Base-by-base conservation (phyloP, 2,797 vertebrate species). In the Chromis chromis region DNA sequence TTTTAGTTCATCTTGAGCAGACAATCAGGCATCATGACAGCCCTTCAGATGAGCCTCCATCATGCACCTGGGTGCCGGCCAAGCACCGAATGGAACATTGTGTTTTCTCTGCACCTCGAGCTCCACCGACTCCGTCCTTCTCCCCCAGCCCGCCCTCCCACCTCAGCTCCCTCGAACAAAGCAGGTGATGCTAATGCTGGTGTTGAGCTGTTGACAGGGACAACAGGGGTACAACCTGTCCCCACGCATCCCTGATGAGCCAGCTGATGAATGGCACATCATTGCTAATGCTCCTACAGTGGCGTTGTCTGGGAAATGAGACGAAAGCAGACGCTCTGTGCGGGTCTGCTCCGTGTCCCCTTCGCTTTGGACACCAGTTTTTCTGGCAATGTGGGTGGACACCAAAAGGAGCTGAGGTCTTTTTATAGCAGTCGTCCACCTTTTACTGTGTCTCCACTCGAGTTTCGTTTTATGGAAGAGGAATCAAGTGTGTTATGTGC, bases 221-320 rank as follows among this genome's bases (percentile, higher is more conserved):
- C 78, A 62, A 80, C 67, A 25, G 72, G 72, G 65, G 78, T 76
- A 87, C 88, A 83, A 83, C 79, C 85, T 88, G 86, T 90, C 84
- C 82, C 78, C 39, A 58, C 36, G 73, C 74, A 86, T 87, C 82
- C 76, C 74, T 39, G 74, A 88, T 88, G 83, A 86, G 84, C 74
- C 65, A 59, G 52, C 64, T 86, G 83, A 88, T 84, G 81, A 89
- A 83, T 81, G 79, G 67, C 66, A 85, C 81, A 70, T 82, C 65
- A 28, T 66, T 68, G 78, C 81, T 86, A 86, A 88, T 81, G 80
- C 74, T 66, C 72, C 82, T 59, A 62, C 69, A 56, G 74, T 70
- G 63, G 44, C 6, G 60, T 80, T 78, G 78, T 86, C 73, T 81
- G 65, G 69, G 67, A 78, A 86, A 84, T 81, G 65, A 87, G 75